These are phyloP conservation scores for Blastobasis lacticolella DNA, from an alignment of 2,888 invertebrate species.

Conservation along the genomic window DNA sequence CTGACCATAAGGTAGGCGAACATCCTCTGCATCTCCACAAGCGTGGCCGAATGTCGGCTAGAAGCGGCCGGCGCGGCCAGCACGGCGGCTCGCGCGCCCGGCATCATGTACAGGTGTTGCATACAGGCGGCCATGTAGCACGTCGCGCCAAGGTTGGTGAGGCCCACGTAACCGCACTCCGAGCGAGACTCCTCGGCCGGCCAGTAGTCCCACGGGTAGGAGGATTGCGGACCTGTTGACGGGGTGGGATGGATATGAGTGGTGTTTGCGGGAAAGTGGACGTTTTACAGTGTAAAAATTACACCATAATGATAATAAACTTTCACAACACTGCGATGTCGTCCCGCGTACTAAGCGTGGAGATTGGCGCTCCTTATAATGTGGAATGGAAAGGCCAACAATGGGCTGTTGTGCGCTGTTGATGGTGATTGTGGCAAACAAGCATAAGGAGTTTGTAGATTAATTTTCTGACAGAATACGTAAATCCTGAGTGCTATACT, in stretches of 20 bases:
- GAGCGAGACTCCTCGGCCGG: conserved; percentile 96
- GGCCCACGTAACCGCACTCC: conserved; percentile 94
- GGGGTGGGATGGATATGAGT: background rate
- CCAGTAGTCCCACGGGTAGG: conserved; percentile 98
- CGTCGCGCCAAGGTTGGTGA: conserved; percentile 96
- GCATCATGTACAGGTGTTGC: conserved; percentile 98
- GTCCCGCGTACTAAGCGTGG: too few species aligned
- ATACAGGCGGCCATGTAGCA: conserved; percentile 99
- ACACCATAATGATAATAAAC: too few species aligned
- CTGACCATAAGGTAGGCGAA: conserved; percentile 90
- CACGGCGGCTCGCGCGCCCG: conserved; percentile 90
- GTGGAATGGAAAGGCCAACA: too few species aligned
- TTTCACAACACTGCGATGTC: too few species aligned
- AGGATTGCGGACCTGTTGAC: conserved; percentile 79
- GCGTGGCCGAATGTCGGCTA: conserved; percentile 86
- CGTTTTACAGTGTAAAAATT: too few species aligned
- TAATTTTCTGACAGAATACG: too few species aligned
- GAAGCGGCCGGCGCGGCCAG: conserved; percentile 83
- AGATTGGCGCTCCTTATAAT: too few species aligned
- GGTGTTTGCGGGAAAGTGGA: too few species aligned
- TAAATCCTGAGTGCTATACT: background rate
- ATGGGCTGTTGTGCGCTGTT: too few species aligned
- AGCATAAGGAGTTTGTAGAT: too few species aligned
- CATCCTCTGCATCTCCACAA: conserved; percentile 94
- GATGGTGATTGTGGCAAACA: too few species aligned